Evolutionary conservation across 1,140 invertebrate species (phyloP), one percentile per base, ranked within the genome.

Genomic region (Asbolus verrucosus): DNA sequence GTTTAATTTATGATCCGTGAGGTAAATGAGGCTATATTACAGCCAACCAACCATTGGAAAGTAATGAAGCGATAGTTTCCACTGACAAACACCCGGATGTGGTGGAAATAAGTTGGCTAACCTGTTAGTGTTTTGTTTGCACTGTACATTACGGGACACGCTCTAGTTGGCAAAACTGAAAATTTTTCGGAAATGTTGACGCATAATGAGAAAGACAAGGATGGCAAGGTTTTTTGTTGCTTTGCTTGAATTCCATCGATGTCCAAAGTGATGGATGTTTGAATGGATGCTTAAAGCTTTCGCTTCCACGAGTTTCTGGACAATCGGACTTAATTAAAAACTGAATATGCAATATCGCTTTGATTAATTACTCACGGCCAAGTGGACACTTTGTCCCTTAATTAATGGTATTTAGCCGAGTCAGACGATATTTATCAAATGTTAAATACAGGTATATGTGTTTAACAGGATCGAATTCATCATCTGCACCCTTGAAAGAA

Each of bases 291-390:
- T 46, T 46, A 18, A 46, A 19, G 24, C 24, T 27, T 27, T 27
- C 24, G 8, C 24, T 27, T 3, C 11, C 9, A 19, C 6, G n/a
- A n/a, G n/a, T n/a, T n/a, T n/a, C n/a, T n/a, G 46, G 19, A 54
- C 46, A 54, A 54, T 50, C 19, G 43, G 21, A 54, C 46, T 54
- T 54, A 54, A 54, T 54, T 54, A 54, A 54, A 54, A 54, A 54
- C 21, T 46, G 46, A n/a, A n/a, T n/a, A n/a, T 14, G n/a, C 46
- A 21, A 5, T 54, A 54, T 54, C 46, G 18, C 19, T 54, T 24
- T 54, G 46, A 54, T 54, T 13, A 54, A 54, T 54, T 21, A 21
- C 24, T 54, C 46, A n/a, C 46, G 46, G 18, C 27, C 27, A 54
- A 54, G 46, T 54, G 46, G 46, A 27, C 46, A 54, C 46, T 54